These are phyloP conservation scores for Oryzias dopingdopingensis DNA, from an alignment of 2,797 vertebrate species.

Conservation along the genomic window DNA sequence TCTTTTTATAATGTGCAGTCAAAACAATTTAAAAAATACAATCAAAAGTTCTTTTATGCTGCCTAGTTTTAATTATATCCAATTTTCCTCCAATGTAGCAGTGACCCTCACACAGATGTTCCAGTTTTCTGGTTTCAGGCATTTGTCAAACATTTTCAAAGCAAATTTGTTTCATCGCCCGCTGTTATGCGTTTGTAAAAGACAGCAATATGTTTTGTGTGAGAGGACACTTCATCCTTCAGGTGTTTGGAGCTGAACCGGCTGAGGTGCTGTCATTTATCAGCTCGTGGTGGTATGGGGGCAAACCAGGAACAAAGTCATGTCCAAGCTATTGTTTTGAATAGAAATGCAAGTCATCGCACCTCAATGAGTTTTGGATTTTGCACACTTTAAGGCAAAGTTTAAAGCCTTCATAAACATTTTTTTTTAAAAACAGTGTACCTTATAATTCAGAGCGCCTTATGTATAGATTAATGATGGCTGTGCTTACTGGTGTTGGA, in stretches of 20 bases:
- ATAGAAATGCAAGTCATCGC: too few species aligned
- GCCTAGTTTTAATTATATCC: neutral
- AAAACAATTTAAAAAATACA: neutral
- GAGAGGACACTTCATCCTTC: conserved; percentile 22
- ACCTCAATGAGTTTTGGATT: too few species aligned
- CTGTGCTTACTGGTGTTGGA: too few species aligned
- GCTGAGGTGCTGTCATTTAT: conserved; percentile 19
- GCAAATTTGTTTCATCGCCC: conserved; percentile 19
- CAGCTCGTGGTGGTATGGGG: neutral
- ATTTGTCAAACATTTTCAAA: conserved; percentile 22
- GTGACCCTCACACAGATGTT: conserved; percentile 20
- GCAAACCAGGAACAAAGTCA: conserved; percentile 18
- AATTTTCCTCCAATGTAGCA: conserved; percentile 7
- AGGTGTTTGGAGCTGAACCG: conserved; percentile 20
- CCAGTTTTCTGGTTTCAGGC: neutral
- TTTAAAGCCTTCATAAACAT: too few species aligned
- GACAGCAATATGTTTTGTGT: conserved; percentile 4
- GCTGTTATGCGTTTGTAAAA: conserved; percentile 9
- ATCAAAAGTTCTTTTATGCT: neutral
- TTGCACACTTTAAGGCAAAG: too few species aligned
- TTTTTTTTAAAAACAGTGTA: too few species aligned
- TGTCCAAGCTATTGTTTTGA: neutral
- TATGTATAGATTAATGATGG: too few species aligned
- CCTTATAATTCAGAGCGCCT: too few species aligned
- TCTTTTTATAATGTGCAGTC: neutral